These are phyloP conservation scores for Cyprinodon brontotheroides DNA, from an alignment of 2,113 vertebrate species.

Conservation along the genomic window DNA sequence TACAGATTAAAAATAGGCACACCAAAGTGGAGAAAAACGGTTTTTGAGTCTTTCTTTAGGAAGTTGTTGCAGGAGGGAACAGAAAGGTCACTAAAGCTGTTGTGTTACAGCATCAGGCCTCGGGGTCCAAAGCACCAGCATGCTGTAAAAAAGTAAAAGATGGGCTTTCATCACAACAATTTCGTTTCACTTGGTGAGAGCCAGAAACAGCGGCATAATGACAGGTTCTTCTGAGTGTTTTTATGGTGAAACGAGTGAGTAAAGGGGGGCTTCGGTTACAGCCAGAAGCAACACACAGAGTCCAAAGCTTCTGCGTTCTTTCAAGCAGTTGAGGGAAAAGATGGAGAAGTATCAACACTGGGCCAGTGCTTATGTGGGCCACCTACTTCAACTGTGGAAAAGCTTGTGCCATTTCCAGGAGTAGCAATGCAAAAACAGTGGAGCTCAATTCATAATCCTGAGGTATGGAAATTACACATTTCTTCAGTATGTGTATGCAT, in stretches of 20 bases:
- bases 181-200: conserved; percentile 5
- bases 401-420: conserved; percentile 21
- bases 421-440: conserved; percentile 16
- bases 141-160: not conserved
- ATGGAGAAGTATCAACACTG: conserved; percentile 20
- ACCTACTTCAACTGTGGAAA: conserved; percentile 32
- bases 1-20: not conserved
- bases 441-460: conserved; percentile 13
- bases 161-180: not conserved
- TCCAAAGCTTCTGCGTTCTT: conserved; percentile 7
- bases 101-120: not conserved
- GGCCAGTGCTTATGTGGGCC: conserved; percentile 52
- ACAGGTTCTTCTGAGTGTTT: not conserved
- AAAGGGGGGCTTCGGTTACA: not conserved
- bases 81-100: not conserved
- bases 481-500: not conserved
- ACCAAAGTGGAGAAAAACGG: not conserved
- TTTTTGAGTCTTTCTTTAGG: not conserved
- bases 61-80: not conserved
- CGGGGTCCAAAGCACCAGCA: not conserved
- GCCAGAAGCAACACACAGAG: conserved; percentile 8
- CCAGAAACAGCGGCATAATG: not conserved
- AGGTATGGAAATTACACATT: conserved; percentile 10
- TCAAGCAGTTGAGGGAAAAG: conserved; percentile 20
- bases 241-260: not conserved